These are phyloP conservation scores for Osmerus eperlanus DNA, from an alignment of 2,113 vertebrate genomes.

Conservation along the genomic window DNA sequence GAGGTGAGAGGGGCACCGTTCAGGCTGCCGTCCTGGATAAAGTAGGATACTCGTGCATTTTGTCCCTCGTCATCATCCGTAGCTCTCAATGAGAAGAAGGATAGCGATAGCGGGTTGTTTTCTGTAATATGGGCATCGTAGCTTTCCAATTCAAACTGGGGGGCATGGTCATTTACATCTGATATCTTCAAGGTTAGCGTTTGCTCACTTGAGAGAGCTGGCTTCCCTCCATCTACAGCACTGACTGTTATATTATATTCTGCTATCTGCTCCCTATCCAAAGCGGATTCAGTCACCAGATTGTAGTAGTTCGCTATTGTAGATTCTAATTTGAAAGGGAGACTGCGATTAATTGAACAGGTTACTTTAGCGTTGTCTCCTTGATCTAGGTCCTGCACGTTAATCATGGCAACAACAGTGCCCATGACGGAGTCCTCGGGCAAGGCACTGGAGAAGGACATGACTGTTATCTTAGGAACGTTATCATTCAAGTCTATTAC, in stretches of 20 bases:
- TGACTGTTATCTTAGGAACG: background rate
- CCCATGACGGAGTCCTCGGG: background rate
- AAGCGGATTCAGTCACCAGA: background rate
- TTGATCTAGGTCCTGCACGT: background rate
- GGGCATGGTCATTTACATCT: conserved; percentile 8
- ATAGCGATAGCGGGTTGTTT: background rate
- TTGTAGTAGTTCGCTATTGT: conserved; percentile 1
- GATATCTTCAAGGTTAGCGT: conserved; percentile 1
- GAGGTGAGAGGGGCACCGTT: background rate
- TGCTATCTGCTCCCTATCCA: background rate
- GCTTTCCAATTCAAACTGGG: background rate
- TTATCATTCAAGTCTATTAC: conserved; percentile 2
- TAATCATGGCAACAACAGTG: conserved; percentile 5
- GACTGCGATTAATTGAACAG: background rate
- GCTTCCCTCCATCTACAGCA: background rate
- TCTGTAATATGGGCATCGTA: background rate
- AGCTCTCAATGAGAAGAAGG: background rate
- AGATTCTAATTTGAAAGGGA: conserved; percentile 3
- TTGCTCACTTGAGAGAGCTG: background rate
- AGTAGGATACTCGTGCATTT: background rate
- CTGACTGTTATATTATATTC: conserved; percentile 4
- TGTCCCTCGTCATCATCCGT: background rate
- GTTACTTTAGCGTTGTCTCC: background rate
- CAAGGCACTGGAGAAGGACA: background rate
- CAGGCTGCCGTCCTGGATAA: background rate